These are phyloP conservation scores for Pempheris klunzingeri DNA, from an alignment of 2,797 vertebrate species.

Conservation along the genomic window DNA sequence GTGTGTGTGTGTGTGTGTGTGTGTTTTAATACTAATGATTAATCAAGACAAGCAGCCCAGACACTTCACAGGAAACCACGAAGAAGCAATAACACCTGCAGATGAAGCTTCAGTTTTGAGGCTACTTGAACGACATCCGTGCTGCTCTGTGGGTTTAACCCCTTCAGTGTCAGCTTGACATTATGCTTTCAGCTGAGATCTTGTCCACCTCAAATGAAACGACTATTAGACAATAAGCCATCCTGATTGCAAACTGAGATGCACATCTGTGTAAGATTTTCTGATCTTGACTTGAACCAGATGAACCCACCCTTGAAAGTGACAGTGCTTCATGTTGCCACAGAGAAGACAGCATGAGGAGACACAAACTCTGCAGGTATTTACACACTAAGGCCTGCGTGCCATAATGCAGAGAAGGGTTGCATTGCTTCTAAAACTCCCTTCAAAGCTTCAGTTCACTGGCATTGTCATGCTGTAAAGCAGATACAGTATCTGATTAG, in stretches of 20 bases:
- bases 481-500: slow-evolving; percentile 20
- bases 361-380: slow-evolving; percentile 4
- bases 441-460: neutral
- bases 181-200: neutral
- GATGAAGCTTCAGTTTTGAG: slow-evolving; percentile 2
- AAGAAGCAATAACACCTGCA: neutral
- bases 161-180: neutral
- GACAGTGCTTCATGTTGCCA: slow-evolving; percentile 6
- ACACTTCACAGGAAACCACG: neutral
- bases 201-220: neutral
- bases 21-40: too few relatives aligned
- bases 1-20: too few relatives aligned
- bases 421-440: neutral
- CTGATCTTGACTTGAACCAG: slow-evolving; percentile 2
- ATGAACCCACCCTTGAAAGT: neutral
- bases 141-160: slow-evolving; percentile 1
- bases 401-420: neutral
- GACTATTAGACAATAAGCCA: neutral
- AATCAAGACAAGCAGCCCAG: neutral
- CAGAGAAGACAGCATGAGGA: neutral
- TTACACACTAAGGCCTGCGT: neutral
- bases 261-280: neutral
- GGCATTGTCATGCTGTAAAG: slow-evolving; percentile 10
- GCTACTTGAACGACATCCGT: neutral
- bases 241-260: neutral